These are phyloP conservation scores for Lucifuga dentata DNA, from an alignment of 2,113 vertebrate species.

Conservation along the genomic window DNA sequence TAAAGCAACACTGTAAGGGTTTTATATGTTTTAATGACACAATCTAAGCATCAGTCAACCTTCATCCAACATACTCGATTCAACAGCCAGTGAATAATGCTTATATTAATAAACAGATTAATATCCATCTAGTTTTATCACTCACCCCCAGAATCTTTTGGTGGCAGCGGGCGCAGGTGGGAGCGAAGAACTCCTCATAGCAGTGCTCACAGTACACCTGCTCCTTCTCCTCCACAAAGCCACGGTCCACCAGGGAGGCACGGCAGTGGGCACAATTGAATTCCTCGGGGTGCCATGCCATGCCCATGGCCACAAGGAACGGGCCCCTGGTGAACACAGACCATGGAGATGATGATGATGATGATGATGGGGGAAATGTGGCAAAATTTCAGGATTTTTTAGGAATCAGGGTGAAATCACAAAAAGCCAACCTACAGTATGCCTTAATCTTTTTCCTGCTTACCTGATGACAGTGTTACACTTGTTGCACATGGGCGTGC, in stretches of 20 bases:
- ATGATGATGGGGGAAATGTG: too few species aligned
- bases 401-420: too few species aligned
- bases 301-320: conserved; percentile 95
- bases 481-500: conserved; percentile 94
- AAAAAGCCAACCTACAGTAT: too few species aligned
- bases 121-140: conserved; percentile 5
- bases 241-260: conserved; percentile 89
- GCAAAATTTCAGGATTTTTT: too few species aligned
- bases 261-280: conserved; percentile 94
- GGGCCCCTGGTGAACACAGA: conserved; percentile 87
- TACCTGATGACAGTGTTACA: conserved; percentile 96
- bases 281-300: conserved; percentile 98
- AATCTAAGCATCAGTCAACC: too few species aligned
- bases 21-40: too few species aligned
- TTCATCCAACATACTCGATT: too few species aligned
- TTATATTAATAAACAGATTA: conserved; percentile 6
- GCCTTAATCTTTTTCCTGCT: too few species aligned
- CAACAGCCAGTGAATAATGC: too few species aligned
- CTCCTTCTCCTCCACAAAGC: conserved; percentile 95
- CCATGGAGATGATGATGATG: not conserved
- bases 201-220: conserved; percentile 91
- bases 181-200: conserved; percentile 96
- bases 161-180: conserved; percentile 90
- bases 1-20: too few species aligned
- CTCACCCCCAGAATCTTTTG: conserved; percentile 96